These are phyloP conservation scores for Diabrotica virgifera DNA, from an alignment of 1,140 invertebrate species.

Conservation along the genomic window DNA sequence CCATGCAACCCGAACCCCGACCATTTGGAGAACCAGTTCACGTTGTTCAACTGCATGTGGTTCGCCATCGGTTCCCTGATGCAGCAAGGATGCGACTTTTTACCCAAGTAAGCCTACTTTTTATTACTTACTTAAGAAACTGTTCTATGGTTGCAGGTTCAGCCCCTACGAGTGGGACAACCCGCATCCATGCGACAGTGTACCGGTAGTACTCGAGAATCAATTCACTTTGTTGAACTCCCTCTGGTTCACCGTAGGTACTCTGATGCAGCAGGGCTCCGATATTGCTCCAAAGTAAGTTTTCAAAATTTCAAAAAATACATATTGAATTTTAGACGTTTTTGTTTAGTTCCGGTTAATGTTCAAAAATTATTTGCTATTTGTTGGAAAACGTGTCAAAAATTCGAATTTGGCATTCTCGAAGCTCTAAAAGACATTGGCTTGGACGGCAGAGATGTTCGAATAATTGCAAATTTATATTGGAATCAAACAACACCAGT, in stretches of 20 bases:
- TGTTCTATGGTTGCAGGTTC: slow-evolving; percentile 60
- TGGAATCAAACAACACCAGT: too few relatives aligned
- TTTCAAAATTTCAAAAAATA: background rate
- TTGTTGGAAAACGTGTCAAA: too few relatives aligned
- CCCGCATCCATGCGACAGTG: slow-evolving; percentile 75
- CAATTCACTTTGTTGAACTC: slow-evolving; percentile 86
- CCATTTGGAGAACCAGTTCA: slow-evolving; percentile 87
- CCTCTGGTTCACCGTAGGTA: slow-evolving; percentile 86
- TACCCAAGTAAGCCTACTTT: slow-evolving; percentile 76
- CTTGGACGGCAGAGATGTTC: too few relatives aligned
- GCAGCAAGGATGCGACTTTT: slow-evolving; percentile 88
- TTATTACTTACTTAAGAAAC: background rate
- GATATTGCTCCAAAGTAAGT: slow-evolving; percentile 76
- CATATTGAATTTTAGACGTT: too few relatives aligned
- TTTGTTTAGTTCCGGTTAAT: too few relatives aligned
- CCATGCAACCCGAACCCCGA: slow-evolving; percentile 76
- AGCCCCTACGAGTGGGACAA: slow-evolving; percentile 89
- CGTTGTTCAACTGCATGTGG: slow-evolving; percentile 90
- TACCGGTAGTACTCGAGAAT: slow-evolving; percentile 77
- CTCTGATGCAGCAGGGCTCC: slow-evolving; percentile 88
- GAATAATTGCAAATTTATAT: too few relatives aligned
- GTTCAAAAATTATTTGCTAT: too few relatives aligned
- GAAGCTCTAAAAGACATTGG: too few relatives aligned
- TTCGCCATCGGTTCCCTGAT: slow-evolving; percentile 92
- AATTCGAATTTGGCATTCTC: too few relatives aligned